Evolutionary conservation across 2,113 vertebrate species (phyloP), one percentile per base, ranked within the genome.

Genomic region (Gnathonemus echidnorhynchus): DNA sequence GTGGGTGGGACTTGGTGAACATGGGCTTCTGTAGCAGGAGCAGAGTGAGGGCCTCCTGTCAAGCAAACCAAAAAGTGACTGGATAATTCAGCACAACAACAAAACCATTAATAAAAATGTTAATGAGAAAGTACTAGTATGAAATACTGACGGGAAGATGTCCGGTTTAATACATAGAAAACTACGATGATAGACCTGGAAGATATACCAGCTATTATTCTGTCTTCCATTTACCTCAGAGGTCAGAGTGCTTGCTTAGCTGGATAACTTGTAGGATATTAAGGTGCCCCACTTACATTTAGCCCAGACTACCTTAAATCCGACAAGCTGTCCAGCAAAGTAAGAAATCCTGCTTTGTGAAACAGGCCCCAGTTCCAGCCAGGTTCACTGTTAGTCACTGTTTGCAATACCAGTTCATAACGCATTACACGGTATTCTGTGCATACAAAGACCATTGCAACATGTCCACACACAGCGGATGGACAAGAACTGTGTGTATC

Each of bases 21-120:
- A 96, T 92, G 3, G 97, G 97, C 66, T 91, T 96, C 94, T 94
- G 97, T 93, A 99, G 91, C 58, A 99, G 95, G 94, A 99, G 94
- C 89, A 97, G 96, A 88, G 96, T 96, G 92, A 99, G 95, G 42
- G 98, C 95, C 66, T 94, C 97, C 98, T 99, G 91, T 45, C 88
- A 93, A 90, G 91, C 27, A 45, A 88, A 85, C 9, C 39, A 1
- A 91, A 42, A 39, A 15, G 35, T 35, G 13, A 17, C 70, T 6
- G 66, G 35, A 17, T 42, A 4, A 70, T 70, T 27, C 62, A 31
- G 31, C 62, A 31, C 62, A 31, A 31, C 58, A 66, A 66, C 24
- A 31, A 70, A 13, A n/a, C 15, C 49, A 87, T 74, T 3, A 89
- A 42, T 31, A 70, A 88, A 46, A n/a, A 88, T 10, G 24, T 66